Conservation (phyloP, 2,888 invertebrate genomes). For the Palloptera scutellata region DNA sequence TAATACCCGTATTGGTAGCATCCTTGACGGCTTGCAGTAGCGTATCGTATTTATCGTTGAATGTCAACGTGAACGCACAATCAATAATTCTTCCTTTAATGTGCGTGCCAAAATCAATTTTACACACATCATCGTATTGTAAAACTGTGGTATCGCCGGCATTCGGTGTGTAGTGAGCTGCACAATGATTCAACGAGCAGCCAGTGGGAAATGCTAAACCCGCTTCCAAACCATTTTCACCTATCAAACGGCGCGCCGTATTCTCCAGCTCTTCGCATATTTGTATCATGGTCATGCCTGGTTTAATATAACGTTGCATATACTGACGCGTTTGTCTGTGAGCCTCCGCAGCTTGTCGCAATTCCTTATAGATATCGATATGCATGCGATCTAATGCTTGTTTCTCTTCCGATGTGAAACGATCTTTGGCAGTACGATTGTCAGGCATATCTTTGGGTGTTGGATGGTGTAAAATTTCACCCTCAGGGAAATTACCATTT, state of each 20-base stretch:
- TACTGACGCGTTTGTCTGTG: slow-evolving; percentile 82
- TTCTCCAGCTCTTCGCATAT: slow-evolving; percentile 96
- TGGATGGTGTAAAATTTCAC: slow-evolving; percentile 87
- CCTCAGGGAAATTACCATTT: slow-evolving; percentile 85
- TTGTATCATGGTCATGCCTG: slow-evolving; percentile 99
- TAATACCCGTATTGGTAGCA: slow-evolving; percentile 98
- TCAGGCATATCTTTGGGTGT: slow-evolving; percentile 70
- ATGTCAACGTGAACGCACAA: slow-evolving; percentile 97
- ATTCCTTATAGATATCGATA: slow-evolving; percentile 92
- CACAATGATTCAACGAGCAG: slow-evolving; percentile 98
- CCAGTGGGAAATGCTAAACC: slow-evolving; percentile 97
- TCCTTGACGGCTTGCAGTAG: slow-evolving; percentile 95
- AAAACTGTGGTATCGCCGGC: slow-evolving; percentile 96
- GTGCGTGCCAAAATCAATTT: slow-evolving; percentile 98
- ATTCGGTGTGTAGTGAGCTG: slow-evolving; percentile 99
- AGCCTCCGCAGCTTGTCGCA: slow-evolving; percentile 95
- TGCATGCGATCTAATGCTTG: slow-evolving; percentile 89
- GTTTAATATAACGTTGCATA: slow-evolving; percentile 93
- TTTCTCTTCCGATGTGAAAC: slow-evolving; percentile 87
- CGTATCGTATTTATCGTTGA: slow-evolving; percentile 95
- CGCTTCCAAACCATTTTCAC: slow-evolving; percentile 93
- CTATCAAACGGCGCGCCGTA: slow-evolving; percentile 89
- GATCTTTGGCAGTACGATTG: slow-evolving; percentile 85
- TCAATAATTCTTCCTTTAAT: slow-evolving; percentile 98
- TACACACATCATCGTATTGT: slow-evolving; percentile 95